Evolutionary conservation across 2,797 vertebrate species (phyloP).

Genomic region (Myotis myotis): DNA sequence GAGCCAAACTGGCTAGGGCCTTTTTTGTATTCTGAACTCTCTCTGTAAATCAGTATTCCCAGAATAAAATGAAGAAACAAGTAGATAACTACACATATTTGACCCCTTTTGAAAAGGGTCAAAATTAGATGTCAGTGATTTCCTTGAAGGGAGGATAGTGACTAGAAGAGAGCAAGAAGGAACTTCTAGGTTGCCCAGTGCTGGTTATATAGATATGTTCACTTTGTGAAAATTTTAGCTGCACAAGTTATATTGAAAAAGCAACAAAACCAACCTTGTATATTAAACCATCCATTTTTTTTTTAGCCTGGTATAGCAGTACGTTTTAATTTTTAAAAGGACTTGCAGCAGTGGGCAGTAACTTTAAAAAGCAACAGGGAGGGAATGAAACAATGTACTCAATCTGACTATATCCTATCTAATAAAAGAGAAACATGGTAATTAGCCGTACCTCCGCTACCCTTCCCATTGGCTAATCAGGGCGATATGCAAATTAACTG

Average conservation of each 20-base stretch:
- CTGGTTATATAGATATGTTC: not conserved
- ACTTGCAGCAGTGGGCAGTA: not conserved
- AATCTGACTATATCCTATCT: not conserved
- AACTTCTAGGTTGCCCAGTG: not conserved
- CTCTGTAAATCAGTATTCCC: not conserved
- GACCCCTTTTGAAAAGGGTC: not conserved
- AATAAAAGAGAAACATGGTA: no score
- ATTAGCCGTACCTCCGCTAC: no score
- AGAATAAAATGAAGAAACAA: constrained; percentile 23
- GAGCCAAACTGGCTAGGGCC: no score
- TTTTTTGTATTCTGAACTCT: constrained; percentile 14
- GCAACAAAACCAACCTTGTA: not conserved
- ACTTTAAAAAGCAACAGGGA: constrained; percentile 3
- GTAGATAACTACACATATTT: not conserved
- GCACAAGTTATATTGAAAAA: constrained; percentile 23
- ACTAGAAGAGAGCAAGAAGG: not conserved
- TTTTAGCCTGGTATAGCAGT: not conserved
- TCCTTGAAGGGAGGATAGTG: not conserved
- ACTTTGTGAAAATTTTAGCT: not conserved
- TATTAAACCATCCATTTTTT: constrained; percentile 11
- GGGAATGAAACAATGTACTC: not conserved
- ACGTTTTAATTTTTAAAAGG: constrained; percentile 30
- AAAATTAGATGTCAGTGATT: not conserved
- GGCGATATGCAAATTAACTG: no score
- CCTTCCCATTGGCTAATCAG: no score